Percentiles rank a stretch among this genome's conserved stretches.
These are phyloP conservation scores for Notodonta dromedarius DNA, from an alignment of 2,888 invertebrate genomes.

Conservation along the genomic window DNA sequence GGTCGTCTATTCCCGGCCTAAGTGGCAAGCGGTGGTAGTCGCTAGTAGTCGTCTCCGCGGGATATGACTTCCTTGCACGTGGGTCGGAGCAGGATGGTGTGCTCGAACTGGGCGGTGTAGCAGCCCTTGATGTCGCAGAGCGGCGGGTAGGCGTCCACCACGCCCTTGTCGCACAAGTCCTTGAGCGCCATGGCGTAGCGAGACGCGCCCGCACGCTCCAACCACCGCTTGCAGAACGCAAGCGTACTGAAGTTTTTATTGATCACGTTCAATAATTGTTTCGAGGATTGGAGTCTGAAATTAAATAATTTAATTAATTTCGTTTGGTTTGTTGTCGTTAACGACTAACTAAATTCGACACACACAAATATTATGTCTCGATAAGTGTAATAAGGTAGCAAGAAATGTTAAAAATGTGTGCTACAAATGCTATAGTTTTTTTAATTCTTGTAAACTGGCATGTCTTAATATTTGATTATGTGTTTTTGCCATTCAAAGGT, in stretches of 20 bases:
- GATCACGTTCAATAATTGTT: slow-evolving; percentile 94
- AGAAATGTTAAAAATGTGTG: no score
- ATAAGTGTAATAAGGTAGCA: no score
- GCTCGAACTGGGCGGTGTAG: slow-evolving; percentile 99
- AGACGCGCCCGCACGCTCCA: slow-evolving; percentile 97
- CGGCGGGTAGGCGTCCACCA: slow-evolving; percentile 99
- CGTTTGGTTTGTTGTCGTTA: no score
- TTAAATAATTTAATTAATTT: not conserved
- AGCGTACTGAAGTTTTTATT: slow-evolving; percentile 99
- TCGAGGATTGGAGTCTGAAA: slow-evolving; percentile 94
- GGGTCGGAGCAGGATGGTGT: slow-evolving; percentile 98
- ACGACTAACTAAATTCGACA: no score
- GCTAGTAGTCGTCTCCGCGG: slow-evolving; percentile 97
- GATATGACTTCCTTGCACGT: slow-evolving; percentile 99
- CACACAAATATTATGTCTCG: no score
- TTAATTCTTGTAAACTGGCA: no score
- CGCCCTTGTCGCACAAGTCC: slow-evolving; percentile 98
- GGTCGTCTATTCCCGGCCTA: not conserved
- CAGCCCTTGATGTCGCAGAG: slow-evolving; percentile 98
- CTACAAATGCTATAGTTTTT: no score
- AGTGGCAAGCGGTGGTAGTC: slow-evolving; percentile 2
- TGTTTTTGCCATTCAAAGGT: no score
- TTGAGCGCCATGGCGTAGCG: slow-evolving; percentile 99
- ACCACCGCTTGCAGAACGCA: slow-evolving; percentile 99
- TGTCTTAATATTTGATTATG: no score